phyloP scores from a whole-genome alignment of 2,888 invertebrate species.

The Kuschelorhynchus macadamiae region DNA sequence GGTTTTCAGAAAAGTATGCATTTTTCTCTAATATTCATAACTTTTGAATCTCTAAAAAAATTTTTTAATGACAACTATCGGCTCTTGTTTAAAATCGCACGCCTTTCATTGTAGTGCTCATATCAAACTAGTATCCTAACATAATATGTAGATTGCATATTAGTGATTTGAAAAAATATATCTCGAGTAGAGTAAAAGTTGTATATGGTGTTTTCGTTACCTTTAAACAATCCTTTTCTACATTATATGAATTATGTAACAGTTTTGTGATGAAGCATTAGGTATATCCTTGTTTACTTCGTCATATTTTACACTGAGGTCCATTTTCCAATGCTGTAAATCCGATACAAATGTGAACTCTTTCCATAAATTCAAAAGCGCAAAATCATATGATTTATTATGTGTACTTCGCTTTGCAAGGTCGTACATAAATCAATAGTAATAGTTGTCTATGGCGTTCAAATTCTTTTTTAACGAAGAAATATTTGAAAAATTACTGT shows the following conservation, averaged over 20 bases:
- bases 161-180: too few species aligned
- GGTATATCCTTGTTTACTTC: slow-evolving; percentile 34
- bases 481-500: slow-evolving; percentile 30
- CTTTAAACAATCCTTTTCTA: slow-evolving; percentile 8
- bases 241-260: slow-evolving; percentile 32
- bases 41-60: too few species aligned
- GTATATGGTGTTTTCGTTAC: neutral
- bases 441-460: slow-evolving; percentile 32
- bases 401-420: slow-evolving; percentile 38
- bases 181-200: neutral
- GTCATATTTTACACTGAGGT: slow-evolving; percentile 44
- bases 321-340: slow-evolving; percentile 41
- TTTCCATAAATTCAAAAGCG: slow-evolving; percentile 50
- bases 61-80: too few species aligned
- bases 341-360: slow-evolving; percentile 46
- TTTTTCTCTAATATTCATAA: too few species aligned
- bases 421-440: slow-evolving; percentile 45
- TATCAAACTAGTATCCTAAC: too few species aligned
- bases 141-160: too few species aligned
- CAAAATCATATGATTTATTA: slow-evolving; percentile 48
- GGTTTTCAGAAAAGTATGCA: too few species aligned
- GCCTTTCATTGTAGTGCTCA: too few species aligned
- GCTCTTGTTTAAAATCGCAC: too few species aligned
- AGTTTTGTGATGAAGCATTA: slow-evolving; percentile 23
- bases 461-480: slow-evolving; percentile 22